A percentile compares a stretch with the other conserved stretches of the same genome.
Conservation (phyloP, 2,888 invertebrate genomes). For the Drosophila pegasa region DNA sequence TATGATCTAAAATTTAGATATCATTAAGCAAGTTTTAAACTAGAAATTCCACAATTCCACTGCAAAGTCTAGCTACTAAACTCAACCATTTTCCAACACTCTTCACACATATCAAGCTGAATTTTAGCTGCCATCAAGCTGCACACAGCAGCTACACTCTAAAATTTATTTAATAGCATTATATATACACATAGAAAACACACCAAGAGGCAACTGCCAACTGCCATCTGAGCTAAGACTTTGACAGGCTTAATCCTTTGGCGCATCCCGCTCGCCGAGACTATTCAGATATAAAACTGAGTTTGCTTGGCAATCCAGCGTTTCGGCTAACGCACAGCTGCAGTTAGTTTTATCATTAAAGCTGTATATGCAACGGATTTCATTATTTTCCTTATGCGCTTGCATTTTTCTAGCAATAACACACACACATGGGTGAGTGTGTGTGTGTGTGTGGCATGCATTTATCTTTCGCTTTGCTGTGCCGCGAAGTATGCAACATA, state of each 20-base stretch:
- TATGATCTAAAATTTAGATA: too few relatives aligned
- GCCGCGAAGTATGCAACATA: conserved; percentile 68
- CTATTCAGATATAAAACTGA: conserved; percentile 22
- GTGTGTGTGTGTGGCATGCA: conserved; percentile 7
- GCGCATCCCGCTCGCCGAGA: not conserved
- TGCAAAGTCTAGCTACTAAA: not conserved
- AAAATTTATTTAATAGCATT: not conserved
- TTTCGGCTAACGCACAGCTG: conserved; percentile 34
- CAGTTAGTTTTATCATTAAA: conserved; percentile 54
- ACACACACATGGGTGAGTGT: not conserved
- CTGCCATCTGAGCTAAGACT: not conserved
- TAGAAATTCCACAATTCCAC: too few relatives aligned
- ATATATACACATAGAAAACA: not conserved
- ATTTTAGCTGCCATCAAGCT: not conserved
- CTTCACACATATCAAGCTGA: not conserved
- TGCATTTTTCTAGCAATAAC: conserved; percentile 10
- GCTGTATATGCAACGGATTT: conserved; percentile 49
- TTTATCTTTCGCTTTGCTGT: conserved; percentile 41
- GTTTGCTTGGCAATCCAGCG: conserved; percentile 18
- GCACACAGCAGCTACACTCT: not conserved
- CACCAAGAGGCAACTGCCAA: not conserved
- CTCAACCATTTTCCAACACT: not conserved
- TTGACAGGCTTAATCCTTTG: conserved; percentile 1
- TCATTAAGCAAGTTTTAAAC: too few relatives aligned
- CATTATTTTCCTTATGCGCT: conserved; percentile 43